Evolutionary conservation across 2,113 vertebrate genomes (phyloP), one percentile per base, ranked within the genome.

Genomic region (Corvus hawaiiensis): DNA sequence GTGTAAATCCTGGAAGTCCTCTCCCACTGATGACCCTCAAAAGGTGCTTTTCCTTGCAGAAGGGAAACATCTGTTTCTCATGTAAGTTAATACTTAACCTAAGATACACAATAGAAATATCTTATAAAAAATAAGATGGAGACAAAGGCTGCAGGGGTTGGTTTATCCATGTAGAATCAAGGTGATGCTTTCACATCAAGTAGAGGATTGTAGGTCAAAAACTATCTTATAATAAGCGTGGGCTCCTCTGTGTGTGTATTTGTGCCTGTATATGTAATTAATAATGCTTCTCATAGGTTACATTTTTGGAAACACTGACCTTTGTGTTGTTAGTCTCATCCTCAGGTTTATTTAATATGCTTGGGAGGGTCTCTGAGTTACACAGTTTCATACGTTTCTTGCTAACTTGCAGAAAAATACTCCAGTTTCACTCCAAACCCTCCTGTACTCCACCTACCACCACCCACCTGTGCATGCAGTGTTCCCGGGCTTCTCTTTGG

Each of bases 21-120:
- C 55, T 91, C 75, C 87, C 52, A 73, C 63, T 5, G 5, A 43
- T 81, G 87, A 94, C 82, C 85, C 80, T 84, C 82, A 67, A 64
- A 87, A 96, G 95, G 91, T 87, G 89, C 93, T 97, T 94, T 92
- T 78, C 91, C 94, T 84, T 91, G 87, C 67, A 71, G 78, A 96
- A 72, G 82, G 78, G 91, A 93, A 95, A 90, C 92, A 93, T 92
- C 90, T 95, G 87, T 62, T 96, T 95, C 95, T 95, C 64, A 19
- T 95, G 82, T 80, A 84, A 90, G 79, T 86, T 90, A 94, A 93
- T 88, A 41, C 51, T 89, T 87, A 92, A 84, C 64, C 48, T 66
- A 90, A 86, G 87, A 88, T 77, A 62, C 78, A 83, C 58, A 72
- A 56, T 5, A 91, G 74, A 66, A 93, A 79, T 23, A 55, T 56